Conservation (phyloP, 2,888 invertebrate species). For the Mycogona germanica region DNA sequence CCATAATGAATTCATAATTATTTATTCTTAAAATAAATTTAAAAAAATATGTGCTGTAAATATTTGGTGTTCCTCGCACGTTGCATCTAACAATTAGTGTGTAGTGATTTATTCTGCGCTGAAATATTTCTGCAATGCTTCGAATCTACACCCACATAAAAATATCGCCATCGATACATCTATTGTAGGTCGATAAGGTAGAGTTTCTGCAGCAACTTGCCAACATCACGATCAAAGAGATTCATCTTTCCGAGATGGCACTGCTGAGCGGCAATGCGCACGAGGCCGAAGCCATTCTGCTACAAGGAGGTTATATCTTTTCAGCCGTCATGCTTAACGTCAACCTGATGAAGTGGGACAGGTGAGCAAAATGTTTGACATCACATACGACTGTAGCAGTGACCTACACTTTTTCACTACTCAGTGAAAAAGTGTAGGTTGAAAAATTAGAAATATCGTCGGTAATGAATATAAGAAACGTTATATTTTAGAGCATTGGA, state of each 20-base stretch:
- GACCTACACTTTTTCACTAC: neutral
- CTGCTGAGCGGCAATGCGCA: slow-evolving; percentile 51
- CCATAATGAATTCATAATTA: too few species aligned
- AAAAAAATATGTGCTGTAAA: too few species aligned
- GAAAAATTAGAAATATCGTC: too few species aligned
- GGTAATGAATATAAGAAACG: too few species aligned
- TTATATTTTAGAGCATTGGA: slow-evolving; percentile 49
- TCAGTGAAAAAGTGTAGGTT: too few species aligned
- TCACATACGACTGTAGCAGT: neutral
- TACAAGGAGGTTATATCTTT: slow-evolving; percentile 52
- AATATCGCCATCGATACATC: neutral
- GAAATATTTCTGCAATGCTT: neutral
- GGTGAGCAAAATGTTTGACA: slow-evolving; percentile 37
- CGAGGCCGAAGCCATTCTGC: slow-evolving; percentile 56
- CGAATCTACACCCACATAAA: too few species aligned
- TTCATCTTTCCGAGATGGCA: slow-evolving; percentile 50
- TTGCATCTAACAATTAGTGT: too few species aligned
- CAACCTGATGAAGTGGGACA: slow-evolving; percentile 58
- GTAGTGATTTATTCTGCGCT: neutral
- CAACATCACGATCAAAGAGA: slow-evolving; percentile 41
- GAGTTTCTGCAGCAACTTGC: slow-evolving; percentile 31
- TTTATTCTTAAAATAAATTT: too few species aligned
- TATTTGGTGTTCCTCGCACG: too few species aligned
- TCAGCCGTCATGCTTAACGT: slow-evolving; percentile 59
- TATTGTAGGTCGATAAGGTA: slow-evolving; percentile 36